Evolutionary conservation across 2,797 vertebrate species (phyloP).

Genomic region (Bryconaethiops microstoma): DNA sequence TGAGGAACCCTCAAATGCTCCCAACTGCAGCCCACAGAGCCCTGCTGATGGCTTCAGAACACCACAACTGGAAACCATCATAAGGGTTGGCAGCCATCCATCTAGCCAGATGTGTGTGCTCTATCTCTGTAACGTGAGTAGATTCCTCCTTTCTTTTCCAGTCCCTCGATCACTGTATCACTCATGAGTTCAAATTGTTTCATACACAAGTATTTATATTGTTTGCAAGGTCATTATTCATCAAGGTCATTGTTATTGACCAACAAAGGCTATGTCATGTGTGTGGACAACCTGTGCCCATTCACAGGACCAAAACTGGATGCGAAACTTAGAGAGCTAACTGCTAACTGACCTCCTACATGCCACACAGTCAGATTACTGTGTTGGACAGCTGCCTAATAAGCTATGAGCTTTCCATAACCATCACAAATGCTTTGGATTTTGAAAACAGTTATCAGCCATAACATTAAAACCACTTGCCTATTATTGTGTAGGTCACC

Average conservation of each 20-base stretch:
- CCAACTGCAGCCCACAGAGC: constrained; percentile 31
- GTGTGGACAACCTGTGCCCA: background rate
- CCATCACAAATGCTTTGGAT: too few species aligned
- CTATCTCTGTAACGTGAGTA: constrained; percentile 35
- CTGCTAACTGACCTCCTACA: background rate
- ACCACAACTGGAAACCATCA: constrained; percentile 58
- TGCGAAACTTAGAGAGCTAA: background rate
- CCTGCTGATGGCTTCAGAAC: constrained; percentile 43
- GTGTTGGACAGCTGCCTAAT: too few species aligned
- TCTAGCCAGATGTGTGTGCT: constrained; percentile 52
- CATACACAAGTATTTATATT: background rate
- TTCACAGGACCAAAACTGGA: too few species aligned
- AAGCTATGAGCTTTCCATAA: too few species aligned
- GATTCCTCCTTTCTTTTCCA: background rate
- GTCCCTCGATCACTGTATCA: background rate
- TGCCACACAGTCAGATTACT: background rate
- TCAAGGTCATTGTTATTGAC: background rate
- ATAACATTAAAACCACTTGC: too few species aligned
- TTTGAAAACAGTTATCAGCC: too few species aligned
- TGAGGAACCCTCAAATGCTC: constrained; percentile 46
- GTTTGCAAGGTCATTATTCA: background rate
- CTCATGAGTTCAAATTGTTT: background rate
- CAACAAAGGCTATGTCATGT: background rate
- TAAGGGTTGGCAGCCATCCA: constrained; percentile 46
- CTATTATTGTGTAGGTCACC: too few species aligned